Conservation (phyloP, 2,113 vertebrate genomes). For the Sinocyclocheilus grahami region DNA sequence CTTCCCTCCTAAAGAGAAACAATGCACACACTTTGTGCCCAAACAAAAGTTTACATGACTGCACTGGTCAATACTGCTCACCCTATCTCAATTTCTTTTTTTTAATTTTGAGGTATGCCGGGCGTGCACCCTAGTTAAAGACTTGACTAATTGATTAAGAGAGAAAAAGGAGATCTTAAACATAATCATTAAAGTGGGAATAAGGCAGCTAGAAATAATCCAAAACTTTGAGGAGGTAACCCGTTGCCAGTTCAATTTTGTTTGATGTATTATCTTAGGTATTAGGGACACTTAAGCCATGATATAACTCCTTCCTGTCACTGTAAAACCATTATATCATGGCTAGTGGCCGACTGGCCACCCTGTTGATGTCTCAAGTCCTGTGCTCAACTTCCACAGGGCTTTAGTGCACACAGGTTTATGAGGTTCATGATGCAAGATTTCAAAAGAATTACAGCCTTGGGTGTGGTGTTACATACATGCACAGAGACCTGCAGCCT, state of each 20-base stretch:
- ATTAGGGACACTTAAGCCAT: conserved; percentile 16
- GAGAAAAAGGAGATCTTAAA: not conserved
- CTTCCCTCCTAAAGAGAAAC: conserved; percentile 6
- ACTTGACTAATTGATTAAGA: not conserved
- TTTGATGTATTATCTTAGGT: conserved; percentile 33
- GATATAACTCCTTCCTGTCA: not conserved
- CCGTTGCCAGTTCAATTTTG: conserved; percentile 42
- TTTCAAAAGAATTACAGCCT: conserved; percentile 6
- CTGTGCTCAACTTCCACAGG: conserved; percentile 11
- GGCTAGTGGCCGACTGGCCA: conserved; percentile 9
- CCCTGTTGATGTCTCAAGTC: not conserved
- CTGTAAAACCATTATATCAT: conserved; percentile 4
- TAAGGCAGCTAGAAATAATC: conserved; percentile 76
- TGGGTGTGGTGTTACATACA: conserved; percentile 19
- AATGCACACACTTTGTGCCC: conserved; percentile 36
- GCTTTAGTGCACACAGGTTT: conserved; percentile 58
- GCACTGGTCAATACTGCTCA: conserved; percentile 22
- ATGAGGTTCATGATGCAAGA: conserved; percentile 43
- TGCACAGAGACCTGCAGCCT: conserved; percentile 15
- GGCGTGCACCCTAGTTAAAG: not conserved
- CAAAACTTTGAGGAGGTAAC: conserved; percentile 40
- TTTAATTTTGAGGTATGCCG: not conserved
- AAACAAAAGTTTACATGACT: conserved; percentile 12
- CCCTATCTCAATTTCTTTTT: not conserved
- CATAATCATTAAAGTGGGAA: conserved; percentile 58